Percentiles rank a stretch among this genome's conserved stretches.
These are phyloP conservation scores for Mormyrus iriodes DNA, from an alignment of 2,113 vertebrate genomes.

Conservation along the genomic window DNA sequence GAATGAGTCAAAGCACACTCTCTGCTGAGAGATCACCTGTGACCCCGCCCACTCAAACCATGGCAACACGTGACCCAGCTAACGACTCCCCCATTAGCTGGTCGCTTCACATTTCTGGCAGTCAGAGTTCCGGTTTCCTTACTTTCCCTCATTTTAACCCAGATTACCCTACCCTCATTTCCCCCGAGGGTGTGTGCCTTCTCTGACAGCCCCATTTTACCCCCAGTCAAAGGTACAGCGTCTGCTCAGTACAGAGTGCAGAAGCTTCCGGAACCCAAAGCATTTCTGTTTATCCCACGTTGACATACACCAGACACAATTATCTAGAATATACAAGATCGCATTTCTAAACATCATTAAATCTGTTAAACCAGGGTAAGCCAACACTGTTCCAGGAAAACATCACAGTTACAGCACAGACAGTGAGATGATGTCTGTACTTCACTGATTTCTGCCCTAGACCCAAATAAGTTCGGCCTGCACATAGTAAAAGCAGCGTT, in stretches of 20 bases:
- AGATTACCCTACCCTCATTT: neutral
- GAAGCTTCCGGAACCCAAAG: neutral
- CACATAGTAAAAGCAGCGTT: neutral
- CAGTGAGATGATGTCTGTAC: neutral
- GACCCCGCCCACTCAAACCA: neutral
- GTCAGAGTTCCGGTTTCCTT: neutral
- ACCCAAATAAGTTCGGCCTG: neutral
- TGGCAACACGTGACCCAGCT: neutral
- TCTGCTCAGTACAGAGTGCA: neutral
- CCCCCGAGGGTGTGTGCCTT: neutral
- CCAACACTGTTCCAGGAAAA: neutral
- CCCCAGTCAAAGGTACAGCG: neutral
- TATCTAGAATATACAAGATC: neutral
- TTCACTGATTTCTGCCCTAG: neutral
- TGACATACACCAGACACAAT: neutral
- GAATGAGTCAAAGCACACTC: neutral
- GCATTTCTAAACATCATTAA: neutral
- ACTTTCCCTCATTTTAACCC: neutral
- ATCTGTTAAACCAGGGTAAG: neutral
- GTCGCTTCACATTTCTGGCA: neutral
- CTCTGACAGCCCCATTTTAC: neutral
- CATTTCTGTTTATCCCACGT: neutral
- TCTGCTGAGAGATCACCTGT: neutral
- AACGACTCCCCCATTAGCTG: neutral
- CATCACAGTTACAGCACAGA: neutral